phyloP scores from a whole-genome alignment of 2,797 vertebrate species.

The Mormyrops boulengeri region DNA sequence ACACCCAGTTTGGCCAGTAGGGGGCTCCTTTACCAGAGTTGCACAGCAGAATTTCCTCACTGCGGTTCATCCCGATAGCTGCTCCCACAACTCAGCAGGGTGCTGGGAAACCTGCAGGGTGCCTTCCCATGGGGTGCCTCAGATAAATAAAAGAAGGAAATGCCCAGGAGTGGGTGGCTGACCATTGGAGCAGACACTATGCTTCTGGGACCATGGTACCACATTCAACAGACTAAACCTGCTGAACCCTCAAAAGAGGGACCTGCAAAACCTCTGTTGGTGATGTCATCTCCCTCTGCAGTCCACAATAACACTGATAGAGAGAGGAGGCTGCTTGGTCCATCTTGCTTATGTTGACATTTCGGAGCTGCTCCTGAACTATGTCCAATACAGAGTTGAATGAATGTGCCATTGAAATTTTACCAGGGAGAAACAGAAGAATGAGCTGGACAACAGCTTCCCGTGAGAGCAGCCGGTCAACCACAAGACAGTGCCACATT shows the following conservation, averaged over 20 bases:
- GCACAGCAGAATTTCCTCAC: background rate
- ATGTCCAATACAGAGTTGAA: background rate
- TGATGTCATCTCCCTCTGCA: background rate
- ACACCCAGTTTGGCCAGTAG: slow-evolving; percentile 20
- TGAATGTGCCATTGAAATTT: background rate
- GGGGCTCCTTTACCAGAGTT: background rate
- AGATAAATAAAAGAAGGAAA: slow-evolving; percentile 26
- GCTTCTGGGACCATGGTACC: background rate
- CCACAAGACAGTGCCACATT: background rate
- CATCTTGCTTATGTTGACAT: background rate
- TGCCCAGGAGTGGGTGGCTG: background rate
- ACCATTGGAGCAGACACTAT: background rate
- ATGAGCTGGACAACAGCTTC: background rate
- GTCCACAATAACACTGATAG: background rate
- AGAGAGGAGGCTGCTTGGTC: background rate
- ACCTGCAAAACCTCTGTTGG: background rate
- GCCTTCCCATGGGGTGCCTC: slow-evolving; percentile 14
- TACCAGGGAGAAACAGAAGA: background rate
- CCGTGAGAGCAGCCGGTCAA: background rate
- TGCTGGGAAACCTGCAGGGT: slow-evolving; percentile 28
- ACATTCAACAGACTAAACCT: background rate
- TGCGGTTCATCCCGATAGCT: slow-evolving; percentile 9
- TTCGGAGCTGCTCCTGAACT: background rate
- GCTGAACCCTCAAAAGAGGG: background rate
- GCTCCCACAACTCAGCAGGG: background rate